These are phyloP conservation scores for Pseudomyrmex concolor DNA, from an alignment of 1,140 invertebrate genomes.

Conservation along the genomic window DNA sequence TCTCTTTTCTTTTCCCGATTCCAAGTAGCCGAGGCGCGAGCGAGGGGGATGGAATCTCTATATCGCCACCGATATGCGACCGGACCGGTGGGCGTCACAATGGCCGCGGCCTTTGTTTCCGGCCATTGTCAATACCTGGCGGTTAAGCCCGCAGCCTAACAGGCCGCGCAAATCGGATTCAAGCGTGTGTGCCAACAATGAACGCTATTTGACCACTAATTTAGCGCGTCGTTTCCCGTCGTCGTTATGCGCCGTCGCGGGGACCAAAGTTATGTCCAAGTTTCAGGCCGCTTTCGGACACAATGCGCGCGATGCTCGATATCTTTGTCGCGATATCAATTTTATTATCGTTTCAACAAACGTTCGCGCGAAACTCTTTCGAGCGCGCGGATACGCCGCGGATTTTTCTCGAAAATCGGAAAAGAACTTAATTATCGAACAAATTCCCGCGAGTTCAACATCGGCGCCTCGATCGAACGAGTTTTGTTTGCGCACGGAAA, in stretches of 20 bases:
- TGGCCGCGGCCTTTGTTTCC: constrained; percentile 49
- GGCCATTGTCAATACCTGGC: constrained; percentile 52
- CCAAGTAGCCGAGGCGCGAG: constrained; percentile 4
- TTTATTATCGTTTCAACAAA: not conserved
- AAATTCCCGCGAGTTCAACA: not conserved
- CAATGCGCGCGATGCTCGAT: not conserved
- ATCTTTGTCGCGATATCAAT: not conserved
- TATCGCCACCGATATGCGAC: constrained; percentile 23
- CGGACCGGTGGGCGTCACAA: constrained; percentile 36
- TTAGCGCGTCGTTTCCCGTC: constrained; percentile 8
- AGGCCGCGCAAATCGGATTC: constrained; percentile 37
- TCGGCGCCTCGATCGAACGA: not conserved
- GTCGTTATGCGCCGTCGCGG: too few relatives aligned
- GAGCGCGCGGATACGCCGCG: too few relatives aligned
- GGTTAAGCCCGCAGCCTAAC: constrained; percentile 38
- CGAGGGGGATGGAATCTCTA: not conserved
- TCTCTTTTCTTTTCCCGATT: not conserved
- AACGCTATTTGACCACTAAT: constrained; percentile 51
- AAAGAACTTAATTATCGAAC: not conserved
- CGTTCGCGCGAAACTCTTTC: too few relatives aligned
- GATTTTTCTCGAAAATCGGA: not conserved
- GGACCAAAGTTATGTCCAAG: not conserved
- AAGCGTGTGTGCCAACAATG: constrained; percentile 44
- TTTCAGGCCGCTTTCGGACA: not conserved
- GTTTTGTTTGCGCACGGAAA: not conserved